Base-by-base conservation (phyloP, 2,888 invertebrate genomes). In the Meteorus cinctellus region DNA sequence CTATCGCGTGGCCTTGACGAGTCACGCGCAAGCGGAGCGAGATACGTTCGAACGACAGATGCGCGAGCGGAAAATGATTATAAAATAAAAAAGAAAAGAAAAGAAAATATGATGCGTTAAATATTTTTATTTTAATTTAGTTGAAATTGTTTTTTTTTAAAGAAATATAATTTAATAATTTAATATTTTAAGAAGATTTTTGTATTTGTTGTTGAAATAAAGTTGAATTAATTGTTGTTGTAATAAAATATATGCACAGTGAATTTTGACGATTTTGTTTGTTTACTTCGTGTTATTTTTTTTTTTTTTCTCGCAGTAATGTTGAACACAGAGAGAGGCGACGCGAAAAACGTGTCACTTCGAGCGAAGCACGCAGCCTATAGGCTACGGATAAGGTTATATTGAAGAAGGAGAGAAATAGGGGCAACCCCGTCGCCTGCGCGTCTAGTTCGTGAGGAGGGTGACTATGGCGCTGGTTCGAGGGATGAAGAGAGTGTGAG, bases 381-480 rank as follows among this genome's bases (percentile, higher is more conserved):
- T 12, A 51, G 45, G 31, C n/a, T 29, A 55, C 31, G 80, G 81
- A 82, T 82, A 81, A 85, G 83, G 82, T 84, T 83, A 82, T 81
- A 41, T 34, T 29, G 36, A 36, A 41, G 65, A 65, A 77, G 78
- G 80, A 78, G 79, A 79, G 77, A 79, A 63, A 76, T 31, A 75
- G 14, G 48, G 45, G 19, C 45, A 31, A 45, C 48, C 10, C 24
- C 60, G 36, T 55, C 71, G 77, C 72, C 70, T 73, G 75, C 72
- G 79, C 81, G 76, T 81, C 75, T 82, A 81, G 83, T 83, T 82
- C 82, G 74, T 74, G 76, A 77, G 77, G 82, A 82, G 84, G 80
- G 78, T 86, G 86, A 55, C 80, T 80, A 83, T 81, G 85, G 87
- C 87, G 87, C 87, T 86, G 82, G 60, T 66, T 72, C 41, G 48